Percentiles rank a stretch among this genome's conserved stretches.
phyloP scores from a whole-genome alignment of 2,797 vertebrate genomes.

The Pipistrellus kuhlii region DNA sequence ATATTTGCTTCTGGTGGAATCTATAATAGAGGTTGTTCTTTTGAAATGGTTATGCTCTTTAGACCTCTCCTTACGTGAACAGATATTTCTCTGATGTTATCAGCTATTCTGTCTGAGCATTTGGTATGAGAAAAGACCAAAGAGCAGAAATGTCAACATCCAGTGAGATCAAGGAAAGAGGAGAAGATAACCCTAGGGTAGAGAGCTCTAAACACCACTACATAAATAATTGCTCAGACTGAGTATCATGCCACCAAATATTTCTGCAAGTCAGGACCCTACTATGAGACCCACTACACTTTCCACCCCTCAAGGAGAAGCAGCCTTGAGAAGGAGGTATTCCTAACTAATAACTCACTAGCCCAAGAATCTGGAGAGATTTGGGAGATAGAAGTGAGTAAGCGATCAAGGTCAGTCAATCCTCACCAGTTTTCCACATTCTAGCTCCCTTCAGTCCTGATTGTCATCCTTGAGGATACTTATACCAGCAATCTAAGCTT shows the following conservation, averaged over 20 bases:
- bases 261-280: not conserved
- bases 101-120: constrained; percentile 27
- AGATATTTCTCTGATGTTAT: constrained; percentile 52
- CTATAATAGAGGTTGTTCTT: constrained; percentile 27
- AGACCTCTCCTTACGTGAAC: constrained; percentile 2
- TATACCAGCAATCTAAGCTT: not conserved
- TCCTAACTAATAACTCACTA: not conserved
- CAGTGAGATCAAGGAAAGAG: not conserved
- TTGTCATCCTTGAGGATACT: not conserved
- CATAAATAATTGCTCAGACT: not conserved
- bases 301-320: not conserved
- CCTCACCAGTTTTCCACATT: not conserved
- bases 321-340: not conserved
- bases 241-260: not conserved
- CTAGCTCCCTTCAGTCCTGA: not conserved
- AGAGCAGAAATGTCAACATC: constrained; percentile 23
- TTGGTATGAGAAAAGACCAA: not conserved
- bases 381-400: not conserved
- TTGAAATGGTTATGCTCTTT: constrained; percentile 7
- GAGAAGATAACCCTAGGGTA: not conserved
- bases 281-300: not conserved
- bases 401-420: not conserved
- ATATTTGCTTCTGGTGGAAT: constrained; percentile 38
- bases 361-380: not conserved
- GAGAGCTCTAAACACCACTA: not conserved